These are phyloP conservation scores for Micromesistius poutassou DNA, from an alignment of 2,797 vertebrate species.

Conservation along the genomic window DNA sequence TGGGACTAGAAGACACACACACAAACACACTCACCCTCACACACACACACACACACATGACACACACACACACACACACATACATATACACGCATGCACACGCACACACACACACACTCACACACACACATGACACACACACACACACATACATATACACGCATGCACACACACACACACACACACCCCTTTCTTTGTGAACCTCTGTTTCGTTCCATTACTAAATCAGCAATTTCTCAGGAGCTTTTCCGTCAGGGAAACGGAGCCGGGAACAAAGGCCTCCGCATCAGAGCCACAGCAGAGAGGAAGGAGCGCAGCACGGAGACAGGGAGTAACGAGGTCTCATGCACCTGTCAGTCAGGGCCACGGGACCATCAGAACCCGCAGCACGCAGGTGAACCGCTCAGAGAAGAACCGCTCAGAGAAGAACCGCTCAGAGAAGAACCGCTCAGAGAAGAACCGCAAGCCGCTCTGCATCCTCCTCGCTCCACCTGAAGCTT, in stretches of 20 bases:
- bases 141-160: neutral
- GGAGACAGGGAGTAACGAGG: neutral
- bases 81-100: no score
- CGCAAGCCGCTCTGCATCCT: neutral
- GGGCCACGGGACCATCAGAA: neutral
- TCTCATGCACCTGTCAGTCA: neutral
- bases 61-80: no score
- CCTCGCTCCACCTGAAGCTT: neutral
- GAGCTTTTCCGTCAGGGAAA: neutral
- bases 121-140: neutral
- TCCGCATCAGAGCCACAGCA: neutral
- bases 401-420: neutral
- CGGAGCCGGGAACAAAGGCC: neutral
- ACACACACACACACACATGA: no score
- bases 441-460: neutral
- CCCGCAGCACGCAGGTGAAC: neutral
- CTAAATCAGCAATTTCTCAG: neutral
- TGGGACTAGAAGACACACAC: no score
- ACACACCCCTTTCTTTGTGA: neutral
- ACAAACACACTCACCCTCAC: no score
- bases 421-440: no score
- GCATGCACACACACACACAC: neutral
- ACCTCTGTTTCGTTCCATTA: neutral
- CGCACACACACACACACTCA: conserved; percentile 4
- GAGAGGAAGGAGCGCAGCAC: neutral